Percentiles rank a stretch among this genome's conserved stretches.
Conservation (phyloP, 2,888 invertebrate species). For the Gastrophysa polygoni region DNA sequence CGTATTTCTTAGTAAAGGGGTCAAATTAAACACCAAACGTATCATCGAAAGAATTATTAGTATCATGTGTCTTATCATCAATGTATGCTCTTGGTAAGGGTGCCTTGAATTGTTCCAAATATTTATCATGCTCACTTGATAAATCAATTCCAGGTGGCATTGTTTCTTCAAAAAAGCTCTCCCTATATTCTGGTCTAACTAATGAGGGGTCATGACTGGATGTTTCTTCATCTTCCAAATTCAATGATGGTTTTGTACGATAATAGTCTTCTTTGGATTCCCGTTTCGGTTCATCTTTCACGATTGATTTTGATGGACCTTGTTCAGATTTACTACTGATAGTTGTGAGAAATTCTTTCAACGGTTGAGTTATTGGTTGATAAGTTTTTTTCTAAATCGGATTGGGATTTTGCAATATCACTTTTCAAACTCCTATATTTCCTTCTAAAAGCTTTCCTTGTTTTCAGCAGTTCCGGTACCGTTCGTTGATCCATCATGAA, state of each 20-base stretch:
- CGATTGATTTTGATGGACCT: neutral
- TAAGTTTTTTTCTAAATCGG: constrained; percentile 12
- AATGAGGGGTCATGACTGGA: neutral
- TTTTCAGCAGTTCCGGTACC: constrained; percentile 14
- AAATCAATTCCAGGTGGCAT: neutral
- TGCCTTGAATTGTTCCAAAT: constrained; percentile 5
- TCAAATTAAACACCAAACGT: constrained; percentile 11
- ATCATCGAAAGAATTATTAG: constrained; percentile 7
- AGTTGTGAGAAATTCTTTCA: constrained; percentile 18
- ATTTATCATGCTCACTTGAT: neutral
- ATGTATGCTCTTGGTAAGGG: constrained; percentile 10
- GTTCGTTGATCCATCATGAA: constrained; percentile 14
- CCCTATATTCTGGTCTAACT: neutral
- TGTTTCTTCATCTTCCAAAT: neutral
- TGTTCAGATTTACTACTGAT: neutral
- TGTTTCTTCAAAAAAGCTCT: neutral
- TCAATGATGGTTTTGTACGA: neutral
- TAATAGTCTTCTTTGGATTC: neutral
- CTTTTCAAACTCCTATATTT: constrained; percentile 19
- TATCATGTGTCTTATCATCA: constrained; percentile 1
- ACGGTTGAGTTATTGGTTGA: constrained; percentile 20
- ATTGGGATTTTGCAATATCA: constrained; percentile 13
- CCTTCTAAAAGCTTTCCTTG: constrained; percentile 8
- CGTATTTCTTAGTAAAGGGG: neutral
- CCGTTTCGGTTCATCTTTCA: neutral